Conservation (phyloP, 2,888 invertebrate species). For the Choristoneura rosaceana region DNA sequence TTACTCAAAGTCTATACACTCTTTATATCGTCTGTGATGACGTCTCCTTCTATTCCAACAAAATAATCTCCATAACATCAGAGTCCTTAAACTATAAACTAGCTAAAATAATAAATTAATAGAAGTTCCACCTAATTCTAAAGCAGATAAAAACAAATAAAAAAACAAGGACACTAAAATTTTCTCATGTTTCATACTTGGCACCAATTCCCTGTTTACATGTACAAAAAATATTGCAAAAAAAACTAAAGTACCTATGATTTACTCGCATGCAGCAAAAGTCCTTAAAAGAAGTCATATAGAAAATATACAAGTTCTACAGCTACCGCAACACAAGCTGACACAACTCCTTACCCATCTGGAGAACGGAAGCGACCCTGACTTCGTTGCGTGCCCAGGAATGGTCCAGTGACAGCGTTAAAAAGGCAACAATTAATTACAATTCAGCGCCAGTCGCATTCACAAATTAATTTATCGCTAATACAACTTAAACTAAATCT, state of each 20-base stretch:
- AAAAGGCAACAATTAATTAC: conserved; percentile 85
- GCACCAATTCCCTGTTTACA: too few species aligned
- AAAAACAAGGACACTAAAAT: too few species aligned
- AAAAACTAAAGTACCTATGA: neutral
- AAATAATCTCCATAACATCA: too few species aligned
- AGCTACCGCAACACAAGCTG: conserved; percentile 5
- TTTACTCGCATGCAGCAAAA: neutral
- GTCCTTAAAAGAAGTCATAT: neutral
- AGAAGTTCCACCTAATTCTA: too few species aligned
- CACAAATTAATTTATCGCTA: neutral
- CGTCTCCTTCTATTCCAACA: too few species aligned
- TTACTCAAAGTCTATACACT: too few species aligned
- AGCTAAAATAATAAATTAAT: too few species aligned
- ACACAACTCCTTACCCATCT: conserved; percentile 86
- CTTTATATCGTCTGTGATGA: too few species aligned
- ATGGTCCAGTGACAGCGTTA: conserved; percentile 83
- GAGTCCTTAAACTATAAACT: too few species aligned
- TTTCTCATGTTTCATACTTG: too few species aligned
- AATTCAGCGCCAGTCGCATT: conserved; percentile 68
- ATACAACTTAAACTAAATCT: neutral
- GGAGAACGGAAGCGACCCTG: conserved; percentile 90
- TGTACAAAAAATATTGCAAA: too few species aligned
- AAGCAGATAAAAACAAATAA: too few species aligned
- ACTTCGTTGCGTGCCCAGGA: conserved; percentile 83
- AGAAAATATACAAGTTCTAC: neutral